Evolutionary conservation across 2,888 invertebrate species (phyloP), one percentile per base, ranked within the genome.

Genomic region (Monopis laevigella): DNA sequence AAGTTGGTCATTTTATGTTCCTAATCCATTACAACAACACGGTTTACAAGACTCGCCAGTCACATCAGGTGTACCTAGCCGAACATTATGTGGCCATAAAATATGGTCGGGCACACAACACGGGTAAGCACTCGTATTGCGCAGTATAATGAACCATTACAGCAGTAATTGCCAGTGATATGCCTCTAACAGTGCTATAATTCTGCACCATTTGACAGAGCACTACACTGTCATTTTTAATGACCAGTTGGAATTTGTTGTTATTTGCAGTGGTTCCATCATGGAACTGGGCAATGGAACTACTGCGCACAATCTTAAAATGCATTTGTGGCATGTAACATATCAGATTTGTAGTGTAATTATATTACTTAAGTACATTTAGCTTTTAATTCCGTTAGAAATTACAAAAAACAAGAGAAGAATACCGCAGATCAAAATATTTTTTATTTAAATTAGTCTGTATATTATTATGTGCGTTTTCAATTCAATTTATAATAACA

Each of bases 81-180:
- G 32, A 8, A 32, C 32, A 32, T 32, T 32, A 32, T 32, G 32
- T 17, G 32, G 17, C 32, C 45, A 51, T 57, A 58, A 58, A 36
- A 58, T 51, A 50, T 46, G 45, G 41, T 40, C 52, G 50, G n/a
- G 36, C 32, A 21, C 26, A 24, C 35, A 40, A 58, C 55, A 56
- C 52, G 53, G 46, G 48, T 51, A 50, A 52, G 56, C 62, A 60
- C 66, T 67, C 65, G 49, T 49, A 57, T 62, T 68, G 53, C 56
- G 49, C 42, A 50, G 54, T 55, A 60, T 65, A 72, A 74, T 65
- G 69, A 67, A 58, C 66, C 71, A 67, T 72, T 73, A 55, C 50
- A 51, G 48, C 21, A 34, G 49, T 52, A 59, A 65, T 65, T 59
- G 58, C 62, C 56, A 56, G 58, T 62, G 58, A 59, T 59, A 63